Evolutionary conservation across 37 sponge, comb jelly and placozoan genomes (phyloP).

Genomic region (Hormiphora californensis): DNA sequence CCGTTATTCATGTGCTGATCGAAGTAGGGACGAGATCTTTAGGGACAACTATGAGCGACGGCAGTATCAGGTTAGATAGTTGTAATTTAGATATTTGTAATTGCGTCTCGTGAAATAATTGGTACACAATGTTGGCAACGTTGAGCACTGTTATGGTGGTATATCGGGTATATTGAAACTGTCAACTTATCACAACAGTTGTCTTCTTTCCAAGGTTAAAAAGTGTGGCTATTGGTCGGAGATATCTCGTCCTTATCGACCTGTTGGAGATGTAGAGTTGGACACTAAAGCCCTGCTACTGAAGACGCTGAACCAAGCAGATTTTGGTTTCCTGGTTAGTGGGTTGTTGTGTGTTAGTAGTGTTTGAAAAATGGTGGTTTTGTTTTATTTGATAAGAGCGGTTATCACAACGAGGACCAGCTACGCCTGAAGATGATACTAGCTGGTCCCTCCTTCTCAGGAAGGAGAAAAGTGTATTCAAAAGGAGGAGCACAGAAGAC

Average conservation of each 20-base stretch:
- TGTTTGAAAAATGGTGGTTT: no score
- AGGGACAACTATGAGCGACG: conserved; percentile 49
- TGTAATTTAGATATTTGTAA: neutral
- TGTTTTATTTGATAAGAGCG: no score
- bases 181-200: neutral
- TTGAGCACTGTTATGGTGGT: neutral
- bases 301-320: conserved; percentile 28
- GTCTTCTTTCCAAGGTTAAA: neutral
- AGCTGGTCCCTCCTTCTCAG: neutral
- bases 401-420: neutral
- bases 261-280: conserved; percentile 41
- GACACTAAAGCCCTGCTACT: conserved; percentile 44
- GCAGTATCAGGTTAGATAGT: neutral
- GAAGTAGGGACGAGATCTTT: conserved; percentile 34
- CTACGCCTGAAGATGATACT: conserved; percentile 23
- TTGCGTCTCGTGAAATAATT: neutral
- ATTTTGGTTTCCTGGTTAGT: neutral
- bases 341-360: no score
- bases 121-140: neutral
- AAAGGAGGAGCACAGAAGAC: neutral
- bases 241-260: conserved; percentile 18
- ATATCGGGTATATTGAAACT: neutral
- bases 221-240: conserved; percentile 54
- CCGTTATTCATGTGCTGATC: conserved; percentile 39
- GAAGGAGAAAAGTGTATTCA: neutral